Evolutionary conservation across 1,140 invertebrate species (phyloP), one percentile per base, ranked within the genome.

Genomic region (Mactra quadrangularis): DNA sequence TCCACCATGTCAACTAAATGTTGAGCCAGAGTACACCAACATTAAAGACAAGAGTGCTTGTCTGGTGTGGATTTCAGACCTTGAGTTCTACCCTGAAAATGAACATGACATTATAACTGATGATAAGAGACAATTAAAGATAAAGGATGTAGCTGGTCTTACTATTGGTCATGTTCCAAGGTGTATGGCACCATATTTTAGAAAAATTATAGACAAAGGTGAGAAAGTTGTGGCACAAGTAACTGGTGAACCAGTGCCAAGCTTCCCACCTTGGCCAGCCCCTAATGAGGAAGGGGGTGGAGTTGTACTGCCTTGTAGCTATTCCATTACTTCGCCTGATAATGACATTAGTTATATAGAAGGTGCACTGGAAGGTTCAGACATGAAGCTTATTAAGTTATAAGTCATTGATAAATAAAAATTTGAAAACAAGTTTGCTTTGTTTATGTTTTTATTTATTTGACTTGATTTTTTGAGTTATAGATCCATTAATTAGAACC

Each of bases 1-100:
- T 45, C 72, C 52, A 41, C 55, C 11, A 19, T 22, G 29, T 7
- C 27, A 33, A 59, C 35, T 75, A 17, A 11, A 13, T n/a, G 50
- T 83, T 7, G 71, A 83, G 15, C 45, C 59, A 57, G 81, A 83
- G 38, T 75, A 83, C 47, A 55, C 70, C 38, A 75, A 83, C 71
- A 57, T 76, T n/a, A 29, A 75, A n/a, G 81, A 83, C 55, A 25
- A 27, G 1, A 66, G 50, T 35, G 71, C 81, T 17, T 50, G 45
- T 19, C 50, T 71, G 15, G 71, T 83, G 15, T 83, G 71, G 70
- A 11, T 64, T 22, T n/a, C 0, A 15, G 38, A 22, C 27, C 52
- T 52, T 19, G 27, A 64, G 19, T 22, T 29, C 33, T 29, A 13
- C 31, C 13, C 22, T 53, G 15, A 3, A 53, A 1, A 31, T 19